Conservation (phyloP, 1,140 invertebrate genomes). For the Caenorhabditis tropicalis region DNA sequence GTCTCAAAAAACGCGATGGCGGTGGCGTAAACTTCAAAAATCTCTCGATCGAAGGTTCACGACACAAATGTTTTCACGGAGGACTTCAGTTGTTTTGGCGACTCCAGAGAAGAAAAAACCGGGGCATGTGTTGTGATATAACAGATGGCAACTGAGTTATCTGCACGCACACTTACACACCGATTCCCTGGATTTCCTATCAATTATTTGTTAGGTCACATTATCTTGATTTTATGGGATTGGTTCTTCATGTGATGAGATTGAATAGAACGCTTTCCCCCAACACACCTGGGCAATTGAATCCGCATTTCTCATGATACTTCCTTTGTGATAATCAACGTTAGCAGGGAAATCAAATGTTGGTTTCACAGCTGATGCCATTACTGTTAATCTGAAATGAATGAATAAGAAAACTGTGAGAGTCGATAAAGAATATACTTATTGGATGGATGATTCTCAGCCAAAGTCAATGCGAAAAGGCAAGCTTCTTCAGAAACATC, state of each 20-base stretch:
- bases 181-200: neutral
- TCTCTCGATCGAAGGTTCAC: conserved; percentile 24
- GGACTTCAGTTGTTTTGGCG: conserved; percentile 12
- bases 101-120: neutral
- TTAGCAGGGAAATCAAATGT: conserved; percentile 43
- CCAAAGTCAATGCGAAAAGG: conserved; percentile 49
- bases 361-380: conserved; percentile 22
- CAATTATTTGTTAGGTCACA: conserved; percentile 31
- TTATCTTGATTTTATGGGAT: conserved; percentile 11
- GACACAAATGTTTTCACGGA: neutral
- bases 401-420: neutral
- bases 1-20: neutral
- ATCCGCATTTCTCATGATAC: conserved; percentile 41
- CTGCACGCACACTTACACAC: neutral
- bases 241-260: neutral
- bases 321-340: conserved; percentile 46
- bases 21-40: conserved; percentile 25
- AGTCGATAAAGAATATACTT: conserved; percentile 13
- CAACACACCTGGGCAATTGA: conserved; percentile 26
- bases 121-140: conserved; percentile 17
- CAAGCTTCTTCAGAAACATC: conserved; percentile 55
- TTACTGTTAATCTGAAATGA: conserved; percentile 49
- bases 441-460: conserved; percentile 52
- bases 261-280: neutral
- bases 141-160: neutral